Percentiles rank a stretch among this genome's conserved stretches.
Conservation (phyloP, 2,888 invertebrate species). For the Schizaphis graminum region DNA sequence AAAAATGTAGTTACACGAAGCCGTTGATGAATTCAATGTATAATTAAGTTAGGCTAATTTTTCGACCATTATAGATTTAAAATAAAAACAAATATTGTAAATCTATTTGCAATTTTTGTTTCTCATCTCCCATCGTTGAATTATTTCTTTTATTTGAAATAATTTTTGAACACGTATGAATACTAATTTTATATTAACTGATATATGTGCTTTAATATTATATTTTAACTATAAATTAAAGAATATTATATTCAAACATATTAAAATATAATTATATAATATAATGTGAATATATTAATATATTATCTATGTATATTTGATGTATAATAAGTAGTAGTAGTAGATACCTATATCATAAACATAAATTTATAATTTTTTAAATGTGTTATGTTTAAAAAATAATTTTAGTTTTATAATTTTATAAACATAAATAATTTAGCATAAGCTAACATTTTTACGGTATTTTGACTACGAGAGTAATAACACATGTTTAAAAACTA, state of each 20-base stretch:
- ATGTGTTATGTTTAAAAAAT: background rate
- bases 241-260: too few relatives aligned
- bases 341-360: background rate
- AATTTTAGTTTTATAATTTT: background rate
- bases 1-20: background rate
- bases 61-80: background rate
- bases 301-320: too few relatives aligned
- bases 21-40: background rate
- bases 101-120: background rate
- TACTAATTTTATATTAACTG: background rate
- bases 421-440: background rate
- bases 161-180: background rate
- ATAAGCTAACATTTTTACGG: conserved; percentile 15
- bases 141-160: background rate
- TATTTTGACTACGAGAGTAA: background rate
- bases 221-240: too few relatives aligned
- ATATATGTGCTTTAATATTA: too few relatives aligned
- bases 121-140: background rate
- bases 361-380: conserved; percentile 16
- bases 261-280: too few relatives aligned
- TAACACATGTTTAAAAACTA: conserved; percentile 53
- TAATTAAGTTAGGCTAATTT: background rate
- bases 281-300: too few relatives aligned
- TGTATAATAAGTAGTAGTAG: too few relatives aligned
- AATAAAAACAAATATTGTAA: background rate